phyloP scores from a whole-genome alignment of 2,888 invertebrate species.

The Zygothrica quintamaculata region DNA sequence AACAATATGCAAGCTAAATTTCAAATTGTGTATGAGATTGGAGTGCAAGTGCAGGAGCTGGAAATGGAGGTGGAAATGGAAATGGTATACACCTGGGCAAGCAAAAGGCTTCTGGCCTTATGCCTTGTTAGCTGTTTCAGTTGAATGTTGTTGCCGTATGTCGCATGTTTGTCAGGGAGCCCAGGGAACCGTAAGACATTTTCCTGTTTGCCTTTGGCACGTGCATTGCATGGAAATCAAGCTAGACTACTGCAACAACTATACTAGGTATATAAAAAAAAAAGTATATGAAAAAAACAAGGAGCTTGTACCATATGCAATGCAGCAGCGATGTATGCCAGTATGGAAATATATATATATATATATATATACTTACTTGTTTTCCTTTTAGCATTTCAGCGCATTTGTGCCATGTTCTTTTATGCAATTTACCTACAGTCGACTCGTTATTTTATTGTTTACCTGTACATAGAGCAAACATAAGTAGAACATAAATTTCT shows the following conservation, averaged over 20 bases:
- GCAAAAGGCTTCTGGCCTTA: slow-evolving; percentile 26
- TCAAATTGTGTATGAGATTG: slow-evolving; percentile 48
- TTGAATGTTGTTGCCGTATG: slow-evolving; percentile 33
- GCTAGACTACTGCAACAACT: too few species aligned
- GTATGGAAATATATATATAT: slow-evolving; percentile 38
- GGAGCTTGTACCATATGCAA: neutral
- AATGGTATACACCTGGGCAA: slow-evolving; percentile 14
- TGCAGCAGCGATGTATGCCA: neutral
- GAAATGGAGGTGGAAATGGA: slow-evolving; percentile 37
- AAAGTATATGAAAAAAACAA: too few species aligned
- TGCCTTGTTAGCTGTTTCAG: slow-evolving; percentile 70
- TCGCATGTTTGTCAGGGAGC: slow-evolving; percentile 73
- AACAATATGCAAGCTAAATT: slow-evolving; percentile 57
- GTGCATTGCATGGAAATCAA: slow-evolving; percentile 41
- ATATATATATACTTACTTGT: too few species aligned
- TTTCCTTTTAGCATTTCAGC: slow-evolving; percentile 51
- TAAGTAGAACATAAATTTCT: slow-evolving; percentile 66
- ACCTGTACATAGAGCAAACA: slow-evolving; percentile 59
- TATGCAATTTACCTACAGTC: slow-evolving; percentile 75
- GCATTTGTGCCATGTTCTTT: slow-evolving; percentile 41
- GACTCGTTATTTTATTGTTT: slow-evolving; percentile 77
- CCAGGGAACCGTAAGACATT: slow-evolving; percentile 72
- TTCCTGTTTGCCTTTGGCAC: slow-evolving; percentile 68
- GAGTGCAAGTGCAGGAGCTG: slow-evolving; percentile 13
- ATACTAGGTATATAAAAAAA: slow-evolving; percentile 1